Base-by-base conservation (phyloP, 2,113 vertebrate genomes). In the Scomber scombrus region DNA sequence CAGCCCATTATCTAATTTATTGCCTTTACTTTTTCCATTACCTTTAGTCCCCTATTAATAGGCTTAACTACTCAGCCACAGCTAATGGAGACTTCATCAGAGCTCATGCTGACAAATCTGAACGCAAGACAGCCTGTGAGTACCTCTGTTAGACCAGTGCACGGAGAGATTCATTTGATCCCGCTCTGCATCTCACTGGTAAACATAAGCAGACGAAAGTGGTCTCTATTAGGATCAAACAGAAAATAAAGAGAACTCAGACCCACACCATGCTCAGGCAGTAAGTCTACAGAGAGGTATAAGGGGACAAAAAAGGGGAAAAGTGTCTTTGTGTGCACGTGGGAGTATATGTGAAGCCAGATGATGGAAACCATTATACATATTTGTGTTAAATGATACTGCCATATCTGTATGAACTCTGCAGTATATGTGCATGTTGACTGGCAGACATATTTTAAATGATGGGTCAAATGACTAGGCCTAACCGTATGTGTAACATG, bases 181-280 rank as follows among this genome's bases (percentile, higher is more conserved):
- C 51, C 29, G 21, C 63, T 79, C 64, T 80, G 26, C 26, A 58
- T 78, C 79, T 84, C 61, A 45, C 74, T 79, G 69, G 49, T 77
- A 82, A 68, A 87, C 84, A 83, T 90, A 89, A 89, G 71, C 18
- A 68, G 40, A 23, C 65, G 58, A 70, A 76, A 67, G 34, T 55
- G 11, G 29, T 57, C 23, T 84, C 70, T 65, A 86, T 93, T 88
- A 88, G 75, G 65, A 43, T 15, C 46, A 58, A 40, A 71, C 29
- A 87, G 71, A 69, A 87, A 87, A 91, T 91, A 69, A 86, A 77
- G 64, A 82, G 40, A 50, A 34, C 46, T 81, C 58, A 54, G 45
- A 29, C 57, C 66, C 67, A 68, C 57, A 74, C 75, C 82, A 88
- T 78, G 82, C 71, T 63, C 75, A 34, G 29, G 58, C 11, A 46